Evolutionary conservation across 2,888 invertebrate species (phyloP).

Genomic region (Drymonia ruficornis): DNA sequence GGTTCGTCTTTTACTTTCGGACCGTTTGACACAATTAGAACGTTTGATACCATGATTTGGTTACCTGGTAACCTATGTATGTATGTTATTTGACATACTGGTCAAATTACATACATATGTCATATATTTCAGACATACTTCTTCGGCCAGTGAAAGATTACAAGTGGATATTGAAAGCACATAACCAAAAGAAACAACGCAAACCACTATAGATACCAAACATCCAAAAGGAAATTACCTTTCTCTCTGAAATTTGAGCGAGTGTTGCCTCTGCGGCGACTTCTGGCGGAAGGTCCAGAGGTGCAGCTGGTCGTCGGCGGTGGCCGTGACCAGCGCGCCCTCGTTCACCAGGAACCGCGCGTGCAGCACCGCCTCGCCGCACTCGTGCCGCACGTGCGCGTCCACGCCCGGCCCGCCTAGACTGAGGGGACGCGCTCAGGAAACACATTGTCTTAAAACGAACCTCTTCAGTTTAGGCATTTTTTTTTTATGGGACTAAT

Average conservation of each 20-base stretch:
- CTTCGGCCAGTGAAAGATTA: no score
- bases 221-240: conserved; percentile 85
- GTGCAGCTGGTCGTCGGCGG: conserved; percentile 98
- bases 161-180: no score
- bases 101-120: no score
- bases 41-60: no score
- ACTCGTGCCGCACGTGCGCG: conserved; percentile 95
- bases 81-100: no score
- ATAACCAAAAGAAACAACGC: no score
- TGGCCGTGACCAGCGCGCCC: conserved; percentile 97
- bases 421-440: conserved; percentile 82
- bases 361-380: conserved; percentile 92
- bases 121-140: no score
- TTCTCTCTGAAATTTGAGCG: conserved; percentile 98
- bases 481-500: no score
- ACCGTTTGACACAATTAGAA: no score
- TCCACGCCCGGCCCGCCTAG: conserved; percentile 99
- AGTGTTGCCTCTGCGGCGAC: conserved; percentile 97
- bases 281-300: conserved; percentile 99
- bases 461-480: no score
- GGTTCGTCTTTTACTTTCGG: no score
- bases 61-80: no score
- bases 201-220: background rate
- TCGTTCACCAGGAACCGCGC: conserved; percentile 98
- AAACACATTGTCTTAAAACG: conserved; percentile 36